Percentiles rank a stretch among this genome's conserved stretches.
Conservation (phyloP, 2,888 invertebrate species). For the Ormyrus nitidulus region DNA sequence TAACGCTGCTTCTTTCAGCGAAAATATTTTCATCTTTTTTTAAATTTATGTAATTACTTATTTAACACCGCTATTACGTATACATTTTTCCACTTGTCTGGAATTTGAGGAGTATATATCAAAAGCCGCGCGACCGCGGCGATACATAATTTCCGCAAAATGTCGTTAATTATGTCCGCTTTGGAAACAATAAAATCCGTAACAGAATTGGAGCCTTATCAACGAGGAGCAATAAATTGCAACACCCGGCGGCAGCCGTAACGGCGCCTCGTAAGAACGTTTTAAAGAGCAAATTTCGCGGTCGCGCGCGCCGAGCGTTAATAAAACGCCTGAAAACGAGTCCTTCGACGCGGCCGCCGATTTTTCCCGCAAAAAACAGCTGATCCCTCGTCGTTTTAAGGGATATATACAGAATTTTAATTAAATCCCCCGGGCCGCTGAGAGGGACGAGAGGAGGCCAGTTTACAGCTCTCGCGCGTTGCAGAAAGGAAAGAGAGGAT, state of each 20-base stretch:
- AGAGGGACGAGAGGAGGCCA: conserved; percentile 8
- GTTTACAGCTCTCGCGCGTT: not conserved
- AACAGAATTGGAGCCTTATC: too few species aligned
- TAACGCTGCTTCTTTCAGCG: too few species aligned
- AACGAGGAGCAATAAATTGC: too few species aligned
- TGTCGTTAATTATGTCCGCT: too few species aligned
- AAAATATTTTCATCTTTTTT: conserved; percentile 1
- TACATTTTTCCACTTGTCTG: not conserved
- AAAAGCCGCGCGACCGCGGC: not conserved
- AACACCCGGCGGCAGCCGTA: too few species aligned
- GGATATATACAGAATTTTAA: conserved; percentile 34
- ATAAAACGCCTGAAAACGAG: too few species aligned
- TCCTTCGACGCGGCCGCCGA: not conserved
- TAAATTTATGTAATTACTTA: conserved; percentile 22
- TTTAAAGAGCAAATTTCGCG: too few species aligned
- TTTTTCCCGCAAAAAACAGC: conserved; percentile 26
- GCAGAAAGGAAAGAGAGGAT: not conserved
- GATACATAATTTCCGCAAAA: too few species aligned
- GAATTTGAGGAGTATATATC: not conserved
- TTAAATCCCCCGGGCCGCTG: conserved; percentile 6
- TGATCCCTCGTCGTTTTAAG: conserved; percentile 29
- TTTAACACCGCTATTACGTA: not conserved
- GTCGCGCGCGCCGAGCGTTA: too few species aligned
- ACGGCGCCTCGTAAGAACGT: too few species aligned
- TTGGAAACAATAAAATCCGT: too few species aligned